phyloP scores from a whole-genome alignment of 1,140 invertebrate genomes.

The Nephila pilipes region DNA sequence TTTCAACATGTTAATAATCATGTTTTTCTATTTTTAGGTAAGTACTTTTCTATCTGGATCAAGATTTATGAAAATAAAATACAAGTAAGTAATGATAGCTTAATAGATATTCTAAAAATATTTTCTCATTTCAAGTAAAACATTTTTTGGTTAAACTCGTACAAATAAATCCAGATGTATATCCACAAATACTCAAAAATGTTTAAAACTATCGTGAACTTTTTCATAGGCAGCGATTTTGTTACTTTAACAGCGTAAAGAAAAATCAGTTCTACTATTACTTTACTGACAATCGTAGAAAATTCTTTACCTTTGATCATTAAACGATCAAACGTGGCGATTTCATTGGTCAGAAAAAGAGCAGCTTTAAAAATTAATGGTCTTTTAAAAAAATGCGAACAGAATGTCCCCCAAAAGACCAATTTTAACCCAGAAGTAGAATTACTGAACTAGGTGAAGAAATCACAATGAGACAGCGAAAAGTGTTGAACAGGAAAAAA shows the following conservation, averaged over 20 bases:
- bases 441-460: constrained; percentile 38
- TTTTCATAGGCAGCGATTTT: neutral
- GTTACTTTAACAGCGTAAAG: neutral
- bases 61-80: neutral
- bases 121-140: neutral
- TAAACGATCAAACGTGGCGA: constrained; percentile 59
- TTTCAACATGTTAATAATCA: neutral
- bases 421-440: constrained; percentile 29
- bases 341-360: constrained; percentile 5
- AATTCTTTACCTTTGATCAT: constrained; percentile 42
- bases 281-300: neutral
- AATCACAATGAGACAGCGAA: constrained; percentile 43
- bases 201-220: neutral
- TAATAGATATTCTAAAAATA: neutral
- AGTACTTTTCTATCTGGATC: neutral
- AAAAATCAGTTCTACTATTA: neutral
- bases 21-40: neutral
- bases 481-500: constrained; percentile 16
- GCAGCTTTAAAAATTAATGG: constrained; percentile 40
- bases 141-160: neutral
- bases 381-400: constrained; percentile 3
- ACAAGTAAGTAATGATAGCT: neutral
- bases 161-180: neutral
- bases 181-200: neutral
- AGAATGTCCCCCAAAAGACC: constrained; percentile 40